phyloP scores from a whole-genome alignment of 2,113 vertebrate species.

The Romanogobio albipinnatus region DNA sequence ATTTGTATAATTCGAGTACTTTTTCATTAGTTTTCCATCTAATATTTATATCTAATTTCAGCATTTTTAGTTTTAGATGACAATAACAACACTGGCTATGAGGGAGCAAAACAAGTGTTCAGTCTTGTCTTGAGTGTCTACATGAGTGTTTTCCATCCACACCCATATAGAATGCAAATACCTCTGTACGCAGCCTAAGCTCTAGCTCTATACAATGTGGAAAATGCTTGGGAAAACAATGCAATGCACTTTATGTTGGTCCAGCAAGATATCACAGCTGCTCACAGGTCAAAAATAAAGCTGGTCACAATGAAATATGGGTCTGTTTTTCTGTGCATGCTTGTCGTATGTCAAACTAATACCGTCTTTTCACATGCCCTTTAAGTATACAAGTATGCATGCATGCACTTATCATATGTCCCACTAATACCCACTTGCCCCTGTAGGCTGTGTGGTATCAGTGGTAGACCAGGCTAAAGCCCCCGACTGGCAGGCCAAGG shows the following conservation, averaged over 20 bases:
- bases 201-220: conserved; percentile 20
- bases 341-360: conserved; percentile 61
- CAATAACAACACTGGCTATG: neutral
- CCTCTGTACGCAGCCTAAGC: conserved; percentile 10
- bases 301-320: conserved; percentile 19
- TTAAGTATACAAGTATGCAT: conserved; percentile 44
- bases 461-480: neutral
- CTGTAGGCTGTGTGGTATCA: neutral
- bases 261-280: conserved; percentile 35
- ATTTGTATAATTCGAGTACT: neutral
- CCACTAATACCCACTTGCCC: neutral
- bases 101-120: neutral
- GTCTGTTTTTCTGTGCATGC: conserved; percentile 31
- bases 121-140: neutral
- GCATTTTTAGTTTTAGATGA: neutral
- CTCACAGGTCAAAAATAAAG: conserved; percentile 30
- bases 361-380: conserved; percentile 53
- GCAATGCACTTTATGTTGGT: conserved; percentile 25
- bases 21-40: no score
- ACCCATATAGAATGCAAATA: neutral
- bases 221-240: conserved; percentile 43
- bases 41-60: neutral
- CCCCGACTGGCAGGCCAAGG: neutral
- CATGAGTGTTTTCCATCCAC: neutral
- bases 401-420: conserved; percentile 41